Evolutionary conservation across 2,888 invertebrate genomes (phyloP).

Genomic region (Clivina fossor): DNA sequence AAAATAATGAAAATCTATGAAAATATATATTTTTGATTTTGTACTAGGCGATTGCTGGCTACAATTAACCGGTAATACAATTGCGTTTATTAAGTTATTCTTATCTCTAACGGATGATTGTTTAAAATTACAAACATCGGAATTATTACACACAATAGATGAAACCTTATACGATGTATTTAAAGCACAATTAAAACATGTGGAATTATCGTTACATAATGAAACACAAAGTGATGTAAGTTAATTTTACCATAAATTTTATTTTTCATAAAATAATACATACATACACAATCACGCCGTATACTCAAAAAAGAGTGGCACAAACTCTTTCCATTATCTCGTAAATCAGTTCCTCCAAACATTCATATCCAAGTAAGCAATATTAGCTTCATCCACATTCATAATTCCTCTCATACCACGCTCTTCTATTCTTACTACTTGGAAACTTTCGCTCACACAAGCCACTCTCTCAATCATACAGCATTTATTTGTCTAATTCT

Average conservation of each 20-base stretch:
- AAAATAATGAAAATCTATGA: background rate
- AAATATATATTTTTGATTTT: conserved; percentile 33
- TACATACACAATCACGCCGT: too few relatives aligned
- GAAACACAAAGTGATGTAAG: conserved; percentile 59
- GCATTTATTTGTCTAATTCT: conserved; percentile 14
- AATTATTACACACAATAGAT: conserved; percentile 72
- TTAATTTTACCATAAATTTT: conserved; percentile 24
- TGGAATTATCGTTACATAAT: conserved; percentile 59
- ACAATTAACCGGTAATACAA: conserved; percentile 75
- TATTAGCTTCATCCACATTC: too few relatives aligned
- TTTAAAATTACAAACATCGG: conserved; percentile 71
- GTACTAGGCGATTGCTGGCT: conserved; percentile 73
- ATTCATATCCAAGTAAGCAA: too few relatives aligned
- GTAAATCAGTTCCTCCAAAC: too few relatives aligned
- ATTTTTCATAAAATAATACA: conserved; percentile 44
- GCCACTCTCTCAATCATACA: too few relatives aligned
- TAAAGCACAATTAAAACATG: conserved; percentile 70
- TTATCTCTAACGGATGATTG: conserved; percentile 75
- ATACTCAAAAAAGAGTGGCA: too few relatives aligned
- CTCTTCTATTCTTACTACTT: too few relatives aligned
- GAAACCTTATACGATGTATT: conserved; percentile 73
- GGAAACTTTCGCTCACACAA: too few relatives aligned
- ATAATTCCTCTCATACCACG: too few relatives aligned
- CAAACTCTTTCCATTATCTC: too few relatives aligned
- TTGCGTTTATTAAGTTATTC: conserved; percentile 77